phyloP scores from a whole-genome alignment of 2,888 invertebrate species.

The Lasioglossum oenotherae region DNA sequence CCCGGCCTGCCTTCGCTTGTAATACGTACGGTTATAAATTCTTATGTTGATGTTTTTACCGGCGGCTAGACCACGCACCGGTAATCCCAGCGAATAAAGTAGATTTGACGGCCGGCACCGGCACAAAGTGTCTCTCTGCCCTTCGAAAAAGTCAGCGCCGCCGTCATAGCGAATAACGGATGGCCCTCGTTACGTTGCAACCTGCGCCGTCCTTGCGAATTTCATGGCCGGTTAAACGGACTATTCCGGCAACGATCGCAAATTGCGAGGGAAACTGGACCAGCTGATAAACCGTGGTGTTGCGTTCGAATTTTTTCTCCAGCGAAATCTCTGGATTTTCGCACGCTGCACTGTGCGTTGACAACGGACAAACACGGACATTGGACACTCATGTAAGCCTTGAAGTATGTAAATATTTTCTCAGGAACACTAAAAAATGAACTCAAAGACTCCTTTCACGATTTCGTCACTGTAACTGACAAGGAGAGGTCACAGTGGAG shows the following conservation, averaged over 20 bases:
- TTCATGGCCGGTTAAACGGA: conserved; percentile 1
- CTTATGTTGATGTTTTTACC: conserved; percentile 33
- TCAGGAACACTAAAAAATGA: no score
- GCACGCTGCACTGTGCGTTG: no score
- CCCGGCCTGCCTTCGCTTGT: background rate
- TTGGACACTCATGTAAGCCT: no score
- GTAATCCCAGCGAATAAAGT: background rate
- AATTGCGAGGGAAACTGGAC: background rate
- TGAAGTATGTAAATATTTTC: no score
- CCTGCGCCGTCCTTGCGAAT: background rate
- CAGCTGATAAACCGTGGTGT: background rate
- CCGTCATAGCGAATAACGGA: background rate
- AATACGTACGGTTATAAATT: conserved; percentile 41
- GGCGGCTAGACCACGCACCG: background rate
- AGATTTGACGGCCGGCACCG: background rate
- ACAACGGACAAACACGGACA: background rate
- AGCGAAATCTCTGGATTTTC: background rate
- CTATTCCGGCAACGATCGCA: background rate
- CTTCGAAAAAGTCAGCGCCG: background rate
- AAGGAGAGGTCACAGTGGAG: no score
- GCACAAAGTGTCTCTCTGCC: background rate
- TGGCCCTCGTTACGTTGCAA: conserved; percentile 19
- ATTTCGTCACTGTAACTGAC: no score
- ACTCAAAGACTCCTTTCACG: no score
- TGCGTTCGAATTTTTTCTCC: background rate